Evolutionary conservation across 1,140 invertebrate genomes (phyloP).

Genomic region (Polyergus mexicanus): DNA sequence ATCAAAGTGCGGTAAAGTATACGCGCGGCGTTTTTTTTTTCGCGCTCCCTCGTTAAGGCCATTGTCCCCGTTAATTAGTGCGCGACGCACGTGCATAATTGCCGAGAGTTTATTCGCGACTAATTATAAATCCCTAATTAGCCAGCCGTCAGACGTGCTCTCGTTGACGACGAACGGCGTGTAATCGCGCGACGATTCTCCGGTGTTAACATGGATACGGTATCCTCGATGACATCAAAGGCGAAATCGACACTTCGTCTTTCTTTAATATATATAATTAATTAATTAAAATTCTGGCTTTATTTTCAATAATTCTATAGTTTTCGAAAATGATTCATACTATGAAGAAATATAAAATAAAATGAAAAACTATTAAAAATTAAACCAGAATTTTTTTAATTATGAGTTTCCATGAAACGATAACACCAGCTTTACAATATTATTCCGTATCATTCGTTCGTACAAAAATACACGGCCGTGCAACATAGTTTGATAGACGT

Average conservation of each 20-base stretch:
- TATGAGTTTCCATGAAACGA: no score
- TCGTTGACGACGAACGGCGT: neutral
- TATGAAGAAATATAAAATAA: no score
- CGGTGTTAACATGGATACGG: slow-evolving; percentile 30
- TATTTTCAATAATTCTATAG: no score
- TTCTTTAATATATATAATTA: neutral
- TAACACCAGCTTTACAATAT: no score
- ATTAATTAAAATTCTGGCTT: no score
- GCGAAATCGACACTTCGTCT: slow-evolving; percentile 13
- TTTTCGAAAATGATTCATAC: no score
- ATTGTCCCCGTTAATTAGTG: slow-evolving; percentile 73
- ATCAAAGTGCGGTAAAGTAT: slow-evolving; percentile 63
- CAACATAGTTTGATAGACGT: neutral
- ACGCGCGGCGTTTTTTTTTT: slow-evolving; percentile 49
- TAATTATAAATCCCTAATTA: slow-evolving; percentile 73
- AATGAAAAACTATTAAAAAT: no score
- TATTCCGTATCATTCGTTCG: neutral
- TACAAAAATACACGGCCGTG: no score
- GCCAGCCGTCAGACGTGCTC: neutral
- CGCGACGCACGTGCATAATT: slow-evolving; percentile 52
- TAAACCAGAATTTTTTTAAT: no score
- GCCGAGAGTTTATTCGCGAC: slow-evolving; percentile 52
- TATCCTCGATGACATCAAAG: slow-evolving; percentile 56
- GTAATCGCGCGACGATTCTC: slow-evolving; percentile 55
- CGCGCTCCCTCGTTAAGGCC: slow-evolving; percentile 3